A percentile compares a stretch with the other conserved stretches of the same genome.
Conservation (phyloP, 2,888 invertebrate genomes). For the Melinopterus prodromus region DNA sequence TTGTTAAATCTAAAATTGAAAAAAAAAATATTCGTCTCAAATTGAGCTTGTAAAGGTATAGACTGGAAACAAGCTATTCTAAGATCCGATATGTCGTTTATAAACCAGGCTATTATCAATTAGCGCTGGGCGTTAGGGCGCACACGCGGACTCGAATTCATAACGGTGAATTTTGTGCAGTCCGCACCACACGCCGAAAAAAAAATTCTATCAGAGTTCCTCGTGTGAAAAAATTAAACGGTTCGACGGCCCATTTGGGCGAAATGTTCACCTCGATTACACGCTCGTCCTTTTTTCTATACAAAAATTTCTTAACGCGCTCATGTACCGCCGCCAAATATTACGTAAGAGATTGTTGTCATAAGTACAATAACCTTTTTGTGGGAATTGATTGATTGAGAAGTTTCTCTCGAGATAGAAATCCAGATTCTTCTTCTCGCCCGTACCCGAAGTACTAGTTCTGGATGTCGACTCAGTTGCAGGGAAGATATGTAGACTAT, state of each 20-base stretch:
- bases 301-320: neutral
- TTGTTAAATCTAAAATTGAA: too few relatives aligned
- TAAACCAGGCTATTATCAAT: neutral
- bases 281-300: neutral
- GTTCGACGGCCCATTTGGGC: neutral
- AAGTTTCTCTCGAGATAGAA: neutral
- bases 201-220: neutral
- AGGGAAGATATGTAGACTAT: neutral
- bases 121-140: neutral
- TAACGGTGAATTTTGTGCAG: neutral
- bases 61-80: too few relatives aligned
- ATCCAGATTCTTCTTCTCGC: neutral
- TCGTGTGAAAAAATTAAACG: neutral
- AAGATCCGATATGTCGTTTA: too few relatives aligned
- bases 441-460: neutral
- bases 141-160: neutral
- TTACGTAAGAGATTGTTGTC: neutral
- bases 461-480: neutral
- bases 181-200: neutral
- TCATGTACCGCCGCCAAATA: neutral
- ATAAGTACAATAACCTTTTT: slow-evolving; percentile 4
- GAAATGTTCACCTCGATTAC: slow-evolving; percentile 4
- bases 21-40: too few relatives aligned
- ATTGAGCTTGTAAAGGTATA: too few relatives aligned
- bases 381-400: neutral